These are phyloP conservation scores for Crocuta crocuta DNA, from an alignment of 2,113 vertebrate genomes.

Conservation along the genomic window DNA sequence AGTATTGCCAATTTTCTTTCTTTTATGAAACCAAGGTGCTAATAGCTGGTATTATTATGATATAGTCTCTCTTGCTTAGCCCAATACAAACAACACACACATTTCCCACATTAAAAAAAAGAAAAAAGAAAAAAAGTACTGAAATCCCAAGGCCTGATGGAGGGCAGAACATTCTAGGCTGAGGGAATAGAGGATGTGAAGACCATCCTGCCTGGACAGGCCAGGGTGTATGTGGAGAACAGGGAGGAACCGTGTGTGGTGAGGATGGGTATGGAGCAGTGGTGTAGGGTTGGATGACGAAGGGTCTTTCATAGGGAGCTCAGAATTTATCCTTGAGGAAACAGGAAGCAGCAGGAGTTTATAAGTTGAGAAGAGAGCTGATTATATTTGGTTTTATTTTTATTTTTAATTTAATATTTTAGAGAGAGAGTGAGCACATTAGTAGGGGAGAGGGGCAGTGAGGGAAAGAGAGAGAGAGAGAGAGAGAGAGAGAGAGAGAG, in stretches of 20 bases:
- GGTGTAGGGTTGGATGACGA: neutral
- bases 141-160: neutral
- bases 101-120: neutral
- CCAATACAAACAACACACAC: neutral
- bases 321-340: neutral
- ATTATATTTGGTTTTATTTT: neutral
- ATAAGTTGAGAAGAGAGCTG: neutral
- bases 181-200: fast-evolving
- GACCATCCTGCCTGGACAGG: neutral
- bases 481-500: too few relatives aligned
- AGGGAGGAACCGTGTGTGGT: fast-evolving
- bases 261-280: neutral
- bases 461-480: too few relatives aligned
- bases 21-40: neutral
- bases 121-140: neutral
- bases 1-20: neutral
- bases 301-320: neutral
- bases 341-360: neutral
- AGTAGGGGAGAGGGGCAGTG: too few relatives aligned
- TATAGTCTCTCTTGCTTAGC: neutral
- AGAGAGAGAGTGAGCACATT: too few relatives aligned
- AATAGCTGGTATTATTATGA: neutral
- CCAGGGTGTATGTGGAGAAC: fast-evolving
- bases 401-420: too few relatives aligned
- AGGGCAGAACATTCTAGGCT: fast-evolving